Base-by-base conservation (phyloP, 2,888 invertebrate species). In the Apoderus coryli region DNA sequence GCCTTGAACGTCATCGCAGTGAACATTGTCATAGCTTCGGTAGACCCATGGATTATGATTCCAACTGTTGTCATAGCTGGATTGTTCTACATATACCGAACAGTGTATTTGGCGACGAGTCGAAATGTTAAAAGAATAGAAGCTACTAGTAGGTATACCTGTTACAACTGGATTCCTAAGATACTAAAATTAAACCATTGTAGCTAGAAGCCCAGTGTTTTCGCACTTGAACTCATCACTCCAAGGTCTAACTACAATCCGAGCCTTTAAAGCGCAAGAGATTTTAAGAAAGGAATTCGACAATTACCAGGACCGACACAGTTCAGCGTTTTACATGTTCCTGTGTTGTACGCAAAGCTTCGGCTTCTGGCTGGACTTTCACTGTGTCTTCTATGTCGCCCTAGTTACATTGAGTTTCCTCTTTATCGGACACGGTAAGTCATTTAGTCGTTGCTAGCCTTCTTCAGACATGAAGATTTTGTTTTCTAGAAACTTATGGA, bases 121-220 rank as follows among this genome's bases (percentile, higher is more conserved):
- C 59, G 84, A 11, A 77, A 77, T 47, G 57, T 85, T 13, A 85
- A 75, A 56, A 57, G 74, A 43, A 63, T 76, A 4, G 76, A 76
- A 51, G 72, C 74, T 41, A 67, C 70, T 14, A 71, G 75, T 75
- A 45, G 64, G 67, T 58, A 16, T 6, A 7, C 19, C 6, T 19
- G 6, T 19, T 19, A n/a, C n/a, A 7, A 7, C n/a, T n/a, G n/a
- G 6, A 7, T 19, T 19, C 19, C n/a, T 19, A n/a, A 19, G n/a
- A 6, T 19, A 19, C n/a, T n/a, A n/a, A 9, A 16, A 25, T 30
- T 32, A 22, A 4, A 30, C 10, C 35, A 15, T 50, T 46, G 15
- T 52, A 81, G 81, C 76, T 30, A 67, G 79, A 29, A 81, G 80
- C 48, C 85, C 85, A 1, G 70, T 86, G 1, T 84, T 78, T 52